Base-by-base conservation (phyloP, 2,113 vertebrate genomes). In the Bufo bufo region DNA sequence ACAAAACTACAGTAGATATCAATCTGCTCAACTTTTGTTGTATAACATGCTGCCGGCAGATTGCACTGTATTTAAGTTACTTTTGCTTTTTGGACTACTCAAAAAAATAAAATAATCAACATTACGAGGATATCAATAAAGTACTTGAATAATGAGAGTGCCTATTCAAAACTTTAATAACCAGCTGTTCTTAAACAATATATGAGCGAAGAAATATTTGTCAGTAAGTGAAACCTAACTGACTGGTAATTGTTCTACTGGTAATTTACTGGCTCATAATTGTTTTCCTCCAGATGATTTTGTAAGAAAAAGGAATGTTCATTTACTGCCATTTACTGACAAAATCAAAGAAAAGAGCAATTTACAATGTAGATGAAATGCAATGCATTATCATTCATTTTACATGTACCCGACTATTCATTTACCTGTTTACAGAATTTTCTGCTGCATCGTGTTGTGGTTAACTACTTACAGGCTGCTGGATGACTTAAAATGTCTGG, bases 221-320 rank as follows among this genome's bases (percentile, higher is more conserved):
- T 63, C 87, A 83, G 87, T 88, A 88, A 83, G 65, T 77, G 69
- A 83, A 88, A 83, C 69, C 71, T 88, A 88, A 88, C 87, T 63
- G 87, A 75, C 87, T 88, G 69, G 80, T 83, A 88, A 88, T 88
- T 88, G 79, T 83, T 83, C 58, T 74, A 88, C 80, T 88, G 82
- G 87, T 88, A 88, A 88, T 88, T 88, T 83, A 88, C 80, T 77
- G 87, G 58, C 79, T 88, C 56, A 54, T 83, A 88, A 88, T 88
- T 88, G 87, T 83, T 77, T 88, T 88, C 56, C 80, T 88, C 79
- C 87, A 88, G 87, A 88, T 88, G 87, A 80, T 88, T 87, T 88
- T 88, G 71, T 83, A n/a, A 63, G 56, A 77, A 87, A 50, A 75
- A 50, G 72, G 72, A 75, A 88, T 83, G 77, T 83, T 82, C 87